Evolutionary conservation across 2,797 vertebrate genomes (phyloP).

Genomic region (Fratercula arctica): DNA sequence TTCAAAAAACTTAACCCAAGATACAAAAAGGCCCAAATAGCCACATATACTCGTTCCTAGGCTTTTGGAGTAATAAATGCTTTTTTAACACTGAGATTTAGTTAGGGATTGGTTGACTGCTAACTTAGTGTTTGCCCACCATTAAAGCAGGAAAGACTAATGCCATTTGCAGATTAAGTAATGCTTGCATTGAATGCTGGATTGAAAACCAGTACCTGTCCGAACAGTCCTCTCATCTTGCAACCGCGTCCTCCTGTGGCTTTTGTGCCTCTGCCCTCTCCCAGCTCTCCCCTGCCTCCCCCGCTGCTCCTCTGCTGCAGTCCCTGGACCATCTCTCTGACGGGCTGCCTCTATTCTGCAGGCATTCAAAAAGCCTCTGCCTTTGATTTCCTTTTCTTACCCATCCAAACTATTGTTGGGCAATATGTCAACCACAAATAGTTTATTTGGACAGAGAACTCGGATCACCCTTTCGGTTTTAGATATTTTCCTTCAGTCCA

Average conservation of each 20-base stretch:
- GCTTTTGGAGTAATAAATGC: neutral
- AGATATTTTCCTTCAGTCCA: neutral
- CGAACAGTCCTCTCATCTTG: neutral
- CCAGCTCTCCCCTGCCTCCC: neutral
- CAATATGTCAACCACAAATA: neutral
- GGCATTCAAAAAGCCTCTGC: neutral
- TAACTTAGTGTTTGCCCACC: neutral
- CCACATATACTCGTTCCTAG: neutral
- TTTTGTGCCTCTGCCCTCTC: neutral
- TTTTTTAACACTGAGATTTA: neutral
- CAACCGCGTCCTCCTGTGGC: accelerated
- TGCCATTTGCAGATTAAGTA: neutral
- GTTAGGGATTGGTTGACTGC: neutral
- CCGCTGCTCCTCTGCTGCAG: neutral
- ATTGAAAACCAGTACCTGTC: neutral
- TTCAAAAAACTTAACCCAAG: neutral
- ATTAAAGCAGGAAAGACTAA: neutral
- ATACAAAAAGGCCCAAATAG: neutral
- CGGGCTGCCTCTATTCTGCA: neutral
- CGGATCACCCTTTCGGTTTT: neutral
- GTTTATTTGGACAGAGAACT: neutral
- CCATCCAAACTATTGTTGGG: conserved; percentile 41
- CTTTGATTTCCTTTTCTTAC: conserved; percentile 18
- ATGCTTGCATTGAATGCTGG: accelerated
- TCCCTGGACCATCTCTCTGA: neutral